These are phyloP conservation scores for Procavia capensis DNA, from an alignment of 2,113 vertebrate species.

Conservation along the genomic window DNA sequence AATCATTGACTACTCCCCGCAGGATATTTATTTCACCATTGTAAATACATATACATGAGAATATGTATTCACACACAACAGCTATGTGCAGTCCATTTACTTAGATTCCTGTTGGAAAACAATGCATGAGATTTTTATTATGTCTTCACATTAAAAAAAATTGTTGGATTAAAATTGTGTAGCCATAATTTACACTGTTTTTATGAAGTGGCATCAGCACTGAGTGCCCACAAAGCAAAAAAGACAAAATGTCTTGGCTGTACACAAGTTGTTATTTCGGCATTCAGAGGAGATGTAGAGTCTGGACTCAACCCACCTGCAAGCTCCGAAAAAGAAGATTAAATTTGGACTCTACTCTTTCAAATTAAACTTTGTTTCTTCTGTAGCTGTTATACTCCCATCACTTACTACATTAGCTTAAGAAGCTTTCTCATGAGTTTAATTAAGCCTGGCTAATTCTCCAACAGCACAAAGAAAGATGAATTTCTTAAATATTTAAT, in stretches of 20 bases:
- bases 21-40: neutral
- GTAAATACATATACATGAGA: neutral
- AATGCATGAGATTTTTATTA: neutral
- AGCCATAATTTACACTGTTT: constrained; percentile 13
- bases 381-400: constrained; percentile 4
- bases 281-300: neutral
- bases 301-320: neutral
- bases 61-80: no score
- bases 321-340: neutral
- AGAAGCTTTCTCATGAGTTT: constrained; percentile 65
- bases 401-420: constrained; percentile 63
- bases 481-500: constrained; percentile 80
- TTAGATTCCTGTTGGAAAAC: neutral
- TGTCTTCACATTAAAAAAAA: constrained; percentile 5
- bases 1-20: neutral
- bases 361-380: constrained; percentile 41
- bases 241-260: neutral
- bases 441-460: constrained; percentile 75
- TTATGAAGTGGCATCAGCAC: neutral
- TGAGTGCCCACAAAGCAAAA: neutral
- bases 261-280: neutral
- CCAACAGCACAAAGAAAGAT: constrained; percentile 57
- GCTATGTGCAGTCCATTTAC: neutral
- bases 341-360: neutral
- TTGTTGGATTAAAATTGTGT: constrained; percentile 27